Evolutionary conservation across 2,888 invertebrate genomes (phyloP).

Genomic region (Lypha dubia): DNA sequence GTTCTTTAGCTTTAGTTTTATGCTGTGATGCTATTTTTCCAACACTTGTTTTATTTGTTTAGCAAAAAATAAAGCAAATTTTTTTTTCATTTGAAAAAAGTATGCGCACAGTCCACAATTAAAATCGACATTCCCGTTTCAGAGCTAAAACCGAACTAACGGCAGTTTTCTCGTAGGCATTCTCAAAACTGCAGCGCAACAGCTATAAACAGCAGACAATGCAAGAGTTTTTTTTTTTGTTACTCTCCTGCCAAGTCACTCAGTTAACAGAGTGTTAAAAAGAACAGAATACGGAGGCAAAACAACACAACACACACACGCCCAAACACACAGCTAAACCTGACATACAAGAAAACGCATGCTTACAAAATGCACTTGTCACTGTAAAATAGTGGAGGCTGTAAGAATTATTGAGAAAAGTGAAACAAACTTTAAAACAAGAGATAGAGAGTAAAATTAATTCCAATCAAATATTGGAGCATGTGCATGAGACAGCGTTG

Average conservation of each 20-base stretch:
- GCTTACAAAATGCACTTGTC: slow-evolving; percentile 43
- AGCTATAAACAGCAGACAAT: slow-evolving; percentile 56
- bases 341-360: slow-evolving; percentile 16
- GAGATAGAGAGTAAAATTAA: slow-evolving; percentile 1
- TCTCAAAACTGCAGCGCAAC: slow-evolving; percentile 71
- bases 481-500: slow-evolving; percentile 47
- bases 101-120: slow-evolving; percentile 61
- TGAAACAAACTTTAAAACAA: background rate
- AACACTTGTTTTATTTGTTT: slow-evolving; percentile 45
- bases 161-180: slow-evolving; percentile 72
- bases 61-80: too few species aligned
- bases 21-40: slow-evolving; percentile 60
- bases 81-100: slow-evolving; percentile 26
- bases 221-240: slow-evolving; percentile 35
- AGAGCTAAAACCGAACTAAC: slow-evolving; percentile 82
- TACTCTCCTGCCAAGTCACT: slow-evolving; percentile 60
- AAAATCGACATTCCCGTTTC: slow-evolving; percentile 79
- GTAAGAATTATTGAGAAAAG: slow-evolving; percentile 29
- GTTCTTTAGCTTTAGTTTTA: too few species aligned
- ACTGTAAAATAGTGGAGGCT: slow-evolving; percentile 58
- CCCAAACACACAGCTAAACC: background rate
- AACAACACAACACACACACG: too few species aligned
- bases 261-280: slow-evolving; percentile 35
- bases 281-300: background rate
- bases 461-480: slow-evolving; percentile 47